Evolutionary conservation across 2,797 vertebrate genomes (phyloP), one percentile per base, ranked within the genome.

Genomic region (Hippopotamyrus pictus): DNA sequence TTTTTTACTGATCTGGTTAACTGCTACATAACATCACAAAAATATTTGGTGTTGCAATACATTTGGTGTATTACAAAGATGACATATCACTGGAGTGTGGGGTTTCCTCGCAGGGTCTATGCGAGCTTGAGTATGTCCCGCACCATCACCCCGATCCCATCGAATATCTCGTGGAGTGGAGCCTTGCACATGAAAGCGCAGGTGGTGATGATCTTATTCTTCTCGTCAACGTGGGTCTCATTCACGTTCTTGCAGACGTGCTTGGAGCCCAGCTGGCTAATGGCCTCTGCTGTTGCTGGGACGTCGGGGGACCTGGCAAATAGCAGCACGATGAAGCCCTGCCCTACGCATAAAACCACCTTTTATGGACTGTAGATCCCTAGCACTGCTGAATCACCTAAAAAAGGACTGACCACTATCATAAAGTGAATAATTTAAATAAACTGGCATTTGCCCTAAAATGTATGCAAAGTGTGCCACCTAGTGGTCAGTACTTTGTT

Each of bases 71-170:
- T 65, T 29, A 65, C 62, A 65, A 29, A 65, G 25, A 82, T 17
- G 11, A 25, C 14, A 88, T 37, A 33, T 41, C 54, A 53, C 22
- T 89, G 25, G 0, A 85, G 29, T 25, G 0, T 54, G 41, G 14
- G 0, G 1, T 19, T 59, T 29, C 5, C 29, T 46, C 12, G 5
- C 11, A 3, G 0, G 2, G 76, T 79, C 97, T 91, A 98, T 1
- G 96, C 96, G 3, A 97, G 95, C 90, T 96, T 97, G 89, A 98
- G 92, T 90, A 97, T 96, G 85, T 96, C 96, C 90, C 93, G 92
- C 90, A 97, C 94, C 96, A 97, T 96, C 41, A 92, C 91, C 89
- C 97, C 96, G 33, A 96, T 94, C 2, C 95, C 96, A 33, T 97
- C 96, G 48, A 95, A 96, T 53, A 96, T 94, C 93, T 97, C 94